A percentile compares a stretch with the other conserved stretches of the same genome.
Conservation (phyloP, 2,113 vertebrate genomes). For the Nycticorax nycticorax region DNA sequence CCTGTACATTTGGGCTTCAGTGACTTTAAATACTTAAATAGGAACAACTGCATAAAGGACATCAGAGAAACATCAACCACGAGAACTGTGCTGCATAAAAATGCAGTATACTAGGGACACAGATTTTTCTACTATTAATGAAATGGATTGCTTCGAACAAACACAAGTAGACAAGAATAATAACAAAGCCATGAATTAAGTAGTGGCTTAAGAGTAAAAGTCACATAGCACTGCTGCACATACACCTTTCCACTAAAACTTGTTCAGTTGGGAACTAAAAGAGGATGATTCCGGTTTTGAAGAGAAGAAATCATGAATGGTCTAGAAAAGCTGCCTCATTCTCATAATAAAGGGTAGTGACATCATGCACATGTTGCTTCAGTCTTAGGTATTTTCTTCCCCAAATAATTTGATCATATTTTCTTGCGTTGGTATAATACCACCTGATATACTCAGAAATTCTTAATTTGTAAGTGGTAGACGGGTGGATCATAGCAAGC, state of each 20-base stretch:
- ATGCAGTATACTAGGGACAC: background rate
- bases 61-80: background rate
- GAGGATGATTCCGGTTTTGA: background rate
- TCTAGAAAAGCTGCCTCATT: background rate
- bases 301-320: background rate
- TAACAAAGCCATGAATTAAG: constrained; percentile 51
- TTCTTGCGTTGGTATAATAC: background rate
- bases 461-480: background rate
- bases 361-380: background rate
- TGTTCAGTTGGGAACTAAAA: background rate
- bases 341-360: background rate
- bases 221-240: background rate
- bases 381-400: background rate
- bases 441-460: background rate
- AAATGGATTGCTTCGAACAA: constrained; percentile 20
- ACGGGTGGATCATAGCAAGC: background rate
- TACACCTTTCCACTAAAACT: background rate
- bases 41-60: constrained; percentile 13
- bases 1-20: background rate
- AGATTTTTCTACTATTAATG: constrained; percentile 54
- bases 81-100: constrained; percentile 26
- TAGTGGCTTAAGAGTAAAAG: constrained; percentile 21
- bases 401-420: background rate
- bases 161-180: constrained; percentile 5
- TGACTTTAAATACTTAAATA: constrained; percentile 3